Base-by-base conservation (phyloP, 2,113 vertebrate species). In the Mesitornis unicolor region DNA sequence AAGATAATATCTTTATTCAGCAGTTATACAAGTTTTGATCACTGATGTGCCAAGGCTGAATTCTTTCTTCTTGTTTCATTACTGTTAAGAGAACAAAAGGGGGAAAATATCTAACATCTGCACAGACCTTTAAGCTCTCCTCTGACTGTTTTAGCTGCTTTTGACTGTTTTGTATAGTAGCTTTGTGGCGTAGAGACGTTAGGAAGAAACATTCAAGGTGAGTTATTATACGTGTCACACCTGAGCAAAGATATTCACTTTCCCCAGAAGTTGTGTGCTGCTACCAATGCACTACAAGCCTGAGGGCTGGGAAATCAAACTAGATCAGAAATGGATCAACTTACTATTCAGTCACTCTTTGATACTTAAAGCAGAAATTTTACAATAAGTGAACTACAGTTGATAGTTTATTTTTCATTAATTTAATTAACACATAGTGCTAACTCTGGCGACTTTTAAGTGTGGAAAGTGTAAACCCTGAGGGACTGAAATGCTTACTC, bases 41-140 rank as follows among this genome's bases (percentile, higher is more conserved):
- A 75, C 18, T 71, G 51, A 82, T 86, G 26, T 43, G 38, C 85
- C 42, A 73, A 4, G 16, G 47, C 63, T 96, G 26, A 91, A 88
- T 82, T 76, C 35, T 84, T 87, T 95, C 50, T 31, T 84, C 57
- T 76, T 31, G 3, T 90, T 91, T 94, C 29, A 67, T 53, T 85
- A 79, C 57, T 79, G 19, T 47, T 94, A 83, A 31, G 50, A 91
- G 54, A 96, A 96, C 59, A 97, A 94, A 91, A 67, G 31, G n/a
- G n/a, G n/a, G 25, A 29, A 3, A 10, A 88, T 93, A 84, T 19
- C n/a, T 60, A 94, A 76, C 78, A 89, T 93, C 35, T 91, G 70
- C 61, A 71, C 36, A 73, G 83, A 87, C 36, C 48, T 94, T 87
- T 61, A 83, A 74, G 51, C 36, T 92, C n/a, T 91, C 28, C 40